Evolutionary conservation across 2,113 vertebrate species (phyloP).

Genomic region (Cynopterus brachyotis): DNA sequence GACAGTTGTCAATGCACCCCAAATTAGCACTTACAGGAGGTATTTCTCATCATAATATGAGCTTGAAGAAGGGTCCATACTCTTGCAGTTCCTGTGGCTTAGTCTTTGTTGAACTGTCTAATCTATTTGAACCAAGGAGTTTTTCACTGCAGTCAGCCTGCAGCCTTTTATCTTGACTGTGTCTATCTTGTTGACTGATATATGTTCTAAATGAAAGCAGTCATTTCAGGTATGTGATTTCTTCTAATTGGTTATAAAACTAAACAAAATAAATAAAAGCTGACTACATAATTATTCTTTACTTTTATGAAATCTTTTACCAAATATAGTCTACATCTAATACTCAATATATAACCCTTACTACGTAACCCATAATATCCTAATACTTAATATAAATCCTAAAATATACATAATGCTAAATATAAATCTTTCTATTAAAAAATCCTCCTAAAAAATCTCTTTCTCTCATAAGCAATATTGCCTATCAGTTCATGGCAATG

Average conservation of each 20-base stretch:
- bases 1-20: background rate
- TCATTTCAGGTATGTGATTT: rapidly evolving
- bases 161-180: too few species aligned
- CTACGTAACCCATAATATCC: too few species aligned
- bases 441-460: background rate
- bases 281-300: background rate
- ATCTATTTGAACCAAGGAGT: rapidly evolving
- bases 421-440: background rate
- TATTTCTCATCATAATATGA: rapidly evolving
- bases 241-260: background rate
- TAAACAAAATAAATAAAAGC: background rate
- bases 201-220: background rate
- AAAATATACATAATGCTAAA: background rate
- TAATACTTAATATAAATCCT: background rate
- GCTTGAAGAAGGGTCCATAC: rapidly evolving
- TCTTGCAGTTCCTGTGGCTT: rapidly evolving
- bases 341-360: background rate
- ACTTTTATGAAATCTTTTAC: background rate
- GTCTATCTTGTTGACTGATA: background rate
- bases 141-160: background rate
- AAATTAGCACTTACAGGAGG: background rate
- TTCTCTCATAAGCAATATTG: background rate
- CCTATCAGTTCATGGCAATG: background rate
- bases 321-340: background rate
- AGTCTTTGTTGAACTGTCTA: rapidly evolving